Percentiles rank a stretch among this genome's conserved stretches.
Conservation (phyloP, 2,888 invertebrate genomes). For the Imbricaverruca yamaguchii region DNA sequence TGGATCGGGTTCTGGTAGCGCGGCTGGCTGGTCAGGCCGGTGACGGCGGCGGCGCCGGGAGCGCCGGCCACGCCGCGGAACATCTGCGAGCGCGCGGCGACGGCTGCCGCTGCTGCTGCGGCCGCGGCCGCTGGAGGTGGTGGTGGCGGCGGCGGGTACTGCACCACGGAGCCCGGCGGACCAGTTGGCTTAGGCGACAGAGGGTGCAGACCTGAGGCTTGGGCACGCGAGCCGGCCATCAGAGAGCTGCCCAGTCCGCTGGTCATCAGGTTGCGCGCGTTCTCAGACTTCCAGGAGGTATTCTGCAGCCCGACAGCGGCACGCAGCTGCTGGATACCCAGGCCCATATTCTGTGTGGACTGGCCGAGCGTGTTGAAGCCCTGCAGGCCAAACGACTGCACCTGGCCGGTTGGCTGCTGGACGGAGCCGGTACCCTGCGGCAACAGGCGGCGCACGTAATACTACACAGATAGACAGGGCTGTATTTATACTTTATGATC, state of each 20-base stretch:
- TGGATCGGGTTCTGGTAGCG: conserved; percentile 23
- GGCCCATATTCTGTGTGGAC: conserved; percentile 19
- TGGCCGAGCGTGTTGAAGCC: conserved; percentile 22
- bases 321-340: conserved; percentile 24
- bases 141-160: conserved; percentile 7
- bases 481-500: too few species aligned
- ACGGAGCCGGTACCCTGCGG: conserved; percentile 17
- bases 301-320: conserved; percentile 22
- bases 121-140: background rate
- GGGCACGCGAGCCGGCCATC: conserved; percentile 5
- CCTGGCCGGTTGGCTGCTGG: conserved; percentile 20
- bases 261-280: conserved; percentile 15
- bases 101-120: background rate
- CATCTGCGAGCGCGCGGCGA: conserved; percentile 4
- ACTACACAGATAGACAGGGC: too few species aligned
- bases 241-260: background rate
- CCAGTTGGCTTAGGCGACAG: conserved; percentile 10
- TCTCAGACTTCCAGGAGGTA: conserved; percentile 15
- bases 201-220: background rate
- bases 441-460: background rate
- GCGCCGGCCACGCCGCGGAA: conserved; percentile 1
- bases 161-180: conserved; percentile 1
- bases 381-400: conserved; percentile 15
- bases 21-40: too few species aligned
- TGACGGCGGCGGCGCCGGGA: background rate